Evolutionary conservation across 2,888 invertebrate genomes (phyloP), one percentile per base, ranked within the genome.

Genomic region (Caradrina kadenii): DNA sequence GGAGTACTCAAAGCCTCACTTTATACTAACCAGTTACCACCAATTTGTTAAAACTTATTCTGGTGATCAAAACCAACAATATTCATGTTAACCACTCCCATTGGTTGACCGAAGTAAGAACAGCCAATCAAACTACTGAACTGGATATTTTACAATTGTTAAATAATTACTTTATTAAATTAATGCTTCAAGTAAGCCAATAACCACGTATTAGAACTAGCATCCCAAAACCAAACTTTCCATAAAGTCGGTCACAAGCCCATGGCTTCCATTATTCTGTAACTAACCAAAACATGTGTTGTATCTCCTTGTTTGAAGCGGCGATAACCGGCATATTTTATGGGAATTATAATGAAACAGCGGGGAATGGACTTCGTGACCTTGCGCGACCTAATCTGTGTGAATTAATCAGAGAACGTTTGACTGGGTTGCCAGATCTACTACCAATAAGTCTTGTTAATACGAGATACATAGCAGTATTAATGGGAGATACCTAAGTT

Each of bases 301-400:
- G 71, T 75, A 59, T 74, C 69, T 76, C 80, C 76, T 35, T 82
- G 50, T 73, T 67, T 74, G 77, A 73, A 8, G 42, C 52, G 50
- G 35, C 80, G 68, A 77, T 73, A 81, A 77, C 67, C 56, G 65
- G 65, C 77, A 63, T 76, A 73, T 72, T 82, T 80, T 84, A 82
- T 84, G 79, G 74, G 79, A 76, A 84, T 78, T 84, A 74, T 76
- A 79, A 83, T 76, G 69, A 76, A 76, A 61, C 68, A 52, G 72
- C 58, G 67, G 73, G 83, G 83, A 81, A 79, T 69, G 83, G 75
- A 83, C 59, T 48, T 58, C 8, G 62, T 63, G 79, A 81, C 83
- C 83, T 83, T 83, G 83, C 52, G 55, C 69, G 64, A 67, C 77
- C 83, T 83, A 83, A 83, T 81, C 77, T 83, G 83, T 81, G 78